Evolutionary conservation across 2,888 invertebrate species (phyloP), one percentile per base, ranked within the genome.

Genomic region (Danaus chrysippus): DNA sequence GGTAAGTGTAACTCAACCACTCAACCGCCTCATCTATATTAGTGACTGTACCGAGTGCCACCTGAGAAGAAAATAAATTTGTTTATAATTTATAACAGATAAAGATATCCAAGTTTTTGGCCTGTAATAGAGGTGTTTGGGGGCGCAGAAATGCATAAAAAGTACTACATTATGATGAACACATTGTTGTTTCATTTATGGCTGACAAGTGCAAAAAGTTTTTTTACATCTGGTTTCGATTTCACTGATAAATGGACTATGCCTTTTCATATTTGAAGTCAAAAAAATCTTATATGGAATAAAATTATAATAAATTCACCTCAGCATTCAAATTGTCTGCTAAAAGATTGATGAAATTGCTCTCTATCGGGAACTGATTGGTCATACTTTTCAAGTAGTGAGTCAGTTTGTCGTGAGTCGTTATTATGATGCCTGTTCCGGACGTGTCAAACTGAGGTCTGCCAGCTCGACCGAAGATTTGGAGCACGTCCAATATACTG

Each of bases 241-340:
- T 34, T 5, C 3, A 34, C 23, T 8, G 23, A 34, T 23, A 23
- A 23, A 6, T 34, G 23, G 23, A 8, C 23, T 34, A 34, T 34
- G 3, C 3, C 8, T 6, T 34, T 34, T 8, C 23, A 5, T 34
- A 8, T 34, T 1, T 34, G 23, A 34, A 34, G 23, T 34, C 23
- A 34, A 34, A 34, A 34, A n/a, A 2, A 8, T 5, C 23, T 34
- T 34, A 6, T 34, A 34, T 34, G 23, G 6, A 34, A 34, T 34
- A 34, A 34, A 34, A 3, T n/a, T n/a, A 34, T 44, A 1, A 41
- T 17, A 46, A 17, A 58, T 76, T 71, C 78, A 97, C 96, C 93
- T 99, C 99, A 41, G 99, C 99, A 89, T 99, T 99, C 65, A 99
- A 92, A 91, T 99, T 99, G 84, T 99, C 99, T 2, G 96, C 95